These are phyloP conservation scores for Pelobates fuscus DNA, from an alignment of 2,113 vertebrate species.

Conservation along the genomic window DNA sequence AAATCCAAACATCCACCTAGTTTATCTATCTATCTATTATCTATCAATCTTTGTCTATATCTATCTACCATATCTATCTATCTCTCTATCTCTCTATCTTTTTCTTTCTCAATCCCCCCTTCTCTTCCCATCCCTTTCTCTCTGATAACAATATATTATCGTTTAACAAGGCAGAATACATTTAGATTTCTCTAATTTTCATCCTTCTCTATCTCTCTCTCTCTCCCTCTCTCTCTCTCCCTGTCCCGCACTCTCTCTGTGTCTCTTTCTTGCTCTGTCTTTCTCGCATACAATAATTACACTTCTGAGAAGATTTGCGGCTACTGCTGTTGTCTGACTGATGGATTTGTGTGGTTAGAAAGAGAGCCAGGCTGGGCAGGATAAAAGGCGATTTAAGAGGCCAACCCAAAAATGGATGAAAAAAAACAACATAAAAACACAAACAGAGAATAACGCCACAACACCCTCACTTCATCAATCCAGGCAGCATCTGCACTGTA, in stretches of 20 bases:
- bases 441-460: not conserved
- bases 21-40: not conserved
- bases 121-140: not conserved
- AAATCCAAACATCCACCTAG: no score
- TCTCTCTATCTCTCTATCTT: not conserved
- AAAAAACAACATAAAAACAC: not conserved
- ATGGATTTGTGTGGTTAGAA: conserved; percentile 43
- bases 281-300: conserved; percentile 10
- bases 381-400: not conserved
- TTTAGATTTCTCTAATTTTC: not conserved
- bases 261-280: not conserved
- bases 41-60: not conserved
- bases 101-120: not conserved
- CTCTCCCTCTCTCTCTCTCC: not conserved
- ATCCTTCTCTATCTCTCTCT: not conserved
- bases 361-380: conserved; percentile 13
- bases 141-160: no score
- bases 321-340: conserved; percentile 1
- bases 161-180: no score
- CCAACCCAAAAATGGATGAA: not conserved
- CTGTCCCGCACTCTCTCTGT: not conserved
- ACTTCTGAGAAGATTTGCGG: conserved; percentile 33
- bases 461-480: no score
- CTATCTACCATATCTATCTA: conserved; percentile 7
- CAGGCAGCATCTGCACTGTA: no score